Base-by-base conservation (phyloP, 2,113 vertebrate genomes). In the Vulpes ferrilata region DNA sequence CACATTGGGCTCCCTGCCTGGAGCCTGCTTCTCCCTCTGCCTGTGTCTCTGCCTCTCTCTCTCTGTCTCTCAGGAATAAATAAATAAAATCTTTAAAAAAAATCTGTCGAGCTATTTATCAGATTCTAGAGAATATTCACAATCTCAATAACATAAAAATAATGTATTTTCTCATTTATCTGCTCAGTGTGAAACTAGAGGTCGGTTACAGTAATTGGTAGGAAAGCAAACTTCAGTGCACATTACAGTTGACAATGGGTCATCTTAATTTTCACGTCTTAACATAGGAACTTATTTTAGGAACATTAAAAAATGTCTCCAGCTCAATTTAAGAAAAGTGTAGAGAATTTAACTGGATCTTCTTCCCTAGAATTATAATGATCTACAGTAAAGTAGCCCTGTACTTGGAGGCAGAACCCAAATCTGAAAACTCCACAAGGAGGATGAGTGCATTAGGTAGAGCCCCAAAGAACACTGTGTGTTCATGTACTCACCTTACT, bases 121-220 rank as follows among this genome's bases (percentile, higher is more conserved):
- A 96, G 51, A 88, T 92, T 79, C 64, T 88, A 96, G 19, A 51
- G 32, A 55, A 59, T 76, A 95, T 51, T 67, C 93, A 86, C 30
- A 95, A 60, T 79, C 97, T 90, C 64, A 93, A 8, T 65, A 91
- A 57, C 79, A 88, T 82, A 94, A 95, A 98, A 89, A 93, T 95
- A 97, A 90, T 88, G 51, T n/a, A 88, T 96, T 94, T 80, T 67
- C 69, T 88, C n/a, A 93, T 38, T 95, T 98, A 91, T 69, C 53
- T 91, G 74, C 65, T 92, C 81, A 88, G 43, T 62, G 17, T 94
- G 80, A 85, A 95, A 15, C 0, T 97, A 35, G 73, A 98, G 93
- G 62, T 76, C 30, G 7, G 95, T 85, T 84, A 93, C 74, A 97
- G 79, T 89, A 96, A 97, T 82, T 97, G 96, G 80, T 94, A 85